These are phyloP conservation scores for Fregetta grallaria DNA, from an alignment of 2,113 vertebrate genomes.

Conservation along the genomic window DNA sequence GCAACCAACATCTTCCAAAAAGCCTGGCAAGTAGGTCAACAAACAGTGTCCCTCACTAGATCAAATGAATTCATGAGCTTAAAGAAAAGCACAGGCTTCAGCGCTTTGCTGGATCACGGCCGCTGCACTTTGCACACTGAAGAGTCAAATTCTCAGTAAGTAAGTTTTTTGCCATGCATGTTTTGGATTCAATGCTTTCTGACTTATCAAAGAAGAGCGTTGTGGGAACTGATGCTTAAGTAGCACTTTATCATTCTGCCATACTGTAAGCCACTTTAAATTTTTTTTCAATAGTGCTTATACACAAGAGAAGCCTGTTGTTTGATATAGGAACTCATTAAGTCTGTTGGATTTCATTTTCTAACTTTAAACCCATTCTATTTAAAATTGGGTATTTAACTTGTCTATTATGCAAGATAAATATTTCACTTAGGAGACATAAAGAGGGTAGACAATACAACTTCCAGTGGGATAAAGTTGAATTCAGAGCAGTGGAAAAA, in stretches of 20 bases:
- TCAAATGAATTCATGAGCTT: neutral
- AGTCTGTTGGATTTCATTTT: neutral
- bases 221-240: neutral
- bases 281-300: neutral
- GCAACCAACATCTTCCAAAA: neutral
- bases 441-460: neutral
- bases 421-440: neutral
- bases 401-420: neutral
- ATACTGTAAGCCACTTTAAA: neutral
- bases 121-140: neutral
- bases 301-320: neutral
- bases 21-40: neutral
- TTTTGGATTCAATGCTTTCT: neutral
- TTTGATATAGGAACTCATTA: neutral
- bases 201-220: neutral
- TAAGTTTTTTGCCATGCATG: neutral
- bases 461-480: neutral
- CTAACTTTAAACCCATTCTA: neutral
- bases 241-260: neutral
- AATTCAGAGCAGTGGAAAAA: neutral
- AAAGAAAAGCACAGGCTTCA: neutral
- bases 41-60: neutral
- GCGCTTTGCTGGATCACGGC: neutral
- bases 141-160: neutral
- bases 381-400: neutral